These are phyloP conservation scores for Lutjanus argentimaculatus DNA, from an alignment of 2,797 vertebrate species.

Conservation along the genomic window DNA sequence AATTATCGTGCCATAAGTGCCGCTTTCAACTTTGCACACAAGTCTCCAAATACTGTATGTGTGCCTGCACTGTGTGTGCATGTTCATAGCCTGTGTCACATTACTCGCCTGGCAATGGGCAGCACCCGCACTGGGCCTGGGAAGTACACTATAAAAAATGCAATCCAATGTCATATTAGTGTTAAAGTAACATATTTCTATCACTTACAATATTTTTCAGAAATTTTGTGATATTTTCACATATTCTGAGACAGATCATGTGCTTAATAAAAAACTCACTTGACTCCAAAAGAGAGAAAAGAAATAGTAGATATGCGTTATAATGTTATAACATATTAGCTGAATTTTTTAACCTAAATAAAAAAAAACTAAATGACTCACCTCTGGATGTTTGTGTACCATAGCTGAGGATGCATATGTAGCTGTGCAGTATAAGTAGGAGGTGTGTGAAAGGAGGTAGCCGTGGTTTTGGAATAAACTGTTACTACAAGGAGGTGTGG, in stretches of 20 bases:
- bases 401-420: conserved; percentile 13
- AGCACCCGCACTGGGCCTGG: conserved; percentile 34
- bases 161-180: conserved; percentile 24
- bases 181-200: conserved; percentile 5
- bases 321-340: background rate
- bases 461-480: conserved; percentile 55
- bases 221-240: background rate
- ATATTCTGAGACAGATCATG: background rate
- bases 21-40: conserved; percentile 72
- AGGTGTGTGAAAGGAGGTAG: conserved; percentile 64
- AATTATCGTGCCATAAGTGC: conserved; percentile 75
- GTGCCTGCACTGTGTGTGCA: conserved; percentile 31
- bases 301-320: background rate
- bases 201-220: background rate
- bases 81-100: conserved; percentile 34
- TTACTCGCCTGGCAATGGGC: conserved; percentile 52
- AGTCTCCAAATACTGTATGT: conserved; percentile 27
- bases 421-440: conserved; percentile 32
- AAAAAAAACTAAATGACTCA: background rate
- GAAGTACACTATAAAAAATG: conserved; percentile 45
- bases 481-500: conserved; percentile 72
- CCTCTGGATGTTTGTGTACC: background rate
- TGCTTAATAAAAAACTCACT: background rate
- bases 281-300: background rate
- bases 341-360: background rate